A percentile compares a stretch with the other conserved stretches of the same genome.
Evolutionary conservation across 2,113 vertebrate species (phyloP).

Genomic region (Microcebus griseorufus): DNA sequence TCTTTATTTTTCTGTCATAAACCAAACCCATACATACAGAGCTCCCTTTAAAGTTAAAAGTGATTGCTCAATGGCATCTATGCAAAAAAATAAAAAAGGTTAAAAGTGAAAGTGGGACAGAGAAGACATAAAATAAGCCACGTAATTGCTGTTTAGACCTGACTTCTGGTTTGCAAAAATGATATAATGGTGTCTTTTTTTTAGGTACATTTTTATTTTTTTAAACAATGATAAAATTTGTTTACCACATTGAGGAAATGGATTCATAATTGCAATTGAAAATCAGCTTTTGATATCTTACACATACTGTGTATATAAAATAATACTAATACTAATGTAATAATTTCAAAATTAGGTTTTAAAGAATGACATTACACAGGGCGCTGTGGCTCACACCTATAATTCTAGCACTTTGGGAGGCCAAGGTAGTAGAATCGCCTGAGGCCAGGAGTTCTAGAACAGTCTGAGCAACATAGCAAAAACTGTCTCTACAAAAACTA

Average conservation of each 20-base stretch:
- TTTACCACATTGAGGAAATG: conserved; percentile 16
- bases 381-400: too few relatives aligned
- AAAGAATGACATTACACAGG: neutral
- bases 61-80: neutral
- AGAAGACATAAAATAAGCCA: conserved; percentile 32
- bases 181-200: neutral
- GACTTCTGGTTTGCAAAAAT: conserved; percentile 40
- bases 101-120: conserved; percentile 21
- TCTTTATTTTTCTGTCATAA: conserved; percentile 49
- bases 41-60: conserved; percentile 27
- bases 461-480: too few relatives aligned
- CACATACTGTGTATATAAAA: neutral
- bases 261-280: conserved; percentile 5
- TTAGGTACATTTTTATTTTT: conserved; percentile 29
- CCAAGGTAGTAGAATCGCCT: too few relatives aligned
- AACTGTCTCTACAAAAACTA: too few relatives aligned
- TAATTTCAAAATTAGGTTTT: conserved; percentile 58
- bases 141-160: neutral
- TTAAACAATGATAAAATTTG: conserved; percentile 18
- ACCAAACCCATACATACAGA: neutral
- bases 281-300: conserved; percentile 23
- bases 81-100: too few relatives aligned
- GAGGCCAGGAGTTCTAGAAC: too few relatives aligned
- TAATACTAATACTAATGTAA: neutral
- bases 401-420: too few relatives aligned